Conservation (phyloP, 2,888 invertebrate genomes). For the Parasteatoda lunata region DNA sequence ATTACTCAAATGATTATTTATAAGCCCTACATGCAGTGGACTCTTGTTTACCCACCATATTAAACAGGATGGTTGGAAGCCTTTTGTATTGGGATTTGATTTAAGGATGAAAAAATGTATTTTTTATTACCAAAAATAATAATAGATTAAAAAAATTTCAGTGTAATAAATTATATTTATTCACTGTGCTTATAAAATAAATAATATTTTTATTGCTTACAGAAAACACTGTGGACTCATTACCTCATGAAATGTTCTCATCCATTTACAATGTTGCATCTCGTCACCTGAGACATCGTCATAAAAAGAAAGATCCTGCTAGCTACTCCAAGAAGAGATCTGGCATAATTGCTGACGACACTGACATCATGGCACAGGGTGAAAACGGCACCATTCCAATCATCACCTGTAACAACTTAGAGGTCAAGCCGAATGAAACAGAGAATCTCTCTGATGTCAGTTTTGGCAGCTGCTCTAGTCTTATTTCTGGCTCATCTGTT, state of each 20-base stretch:
- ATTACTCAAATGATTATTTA: too few relatives aligned
- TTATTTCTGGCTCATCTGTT: slow-evolving; percentile 56
- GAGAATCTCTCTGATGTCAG: slow-evolving; percentile 40
- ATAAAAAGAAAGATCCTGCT: slow-evolving; percentile 51
- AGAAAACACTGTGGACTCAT: slow-evolving; percentile 30
- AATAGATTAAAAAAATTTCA: too few relatives aligned
- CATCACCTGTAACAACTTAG: slow-evolving; percentile 8
- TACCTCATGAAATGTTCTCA: slow-evolving; percentile 55
- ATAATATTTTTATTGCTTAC: neutral
- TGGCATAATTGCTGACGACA: slow-evolving; percentile 58
- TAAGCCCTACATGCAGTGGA: too few relatives aligned
- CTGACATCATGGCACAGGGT: slow-evolving; percentile 29
- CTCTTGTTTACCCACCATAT: too few relatives aligned
- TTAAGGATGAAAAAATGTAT: too few relatives aligned
- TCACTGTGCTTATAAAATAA: too few relatives aligned
- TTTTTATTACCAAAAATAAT: too few relatives aligned
- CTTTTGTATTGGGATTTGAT: too few relatives aligned
- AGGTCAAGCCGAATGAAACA: neutral
- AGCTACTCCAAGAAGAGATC: slow-evolving; percentile 52
- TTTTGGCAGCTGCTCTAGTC: slow-evolving; percentile 61
- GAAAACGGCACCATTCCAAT: slow-evolving; percentile 17
- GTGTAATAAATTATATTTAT: too few relatives aligned
- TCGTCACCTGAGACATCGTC: slow-evolving; percentile 42
- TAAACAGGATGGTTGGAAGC: too few relatives aligned
- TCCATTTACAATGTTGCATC: slow-evolving; percentile 46